Conservation (phyloP, 2,797 vertebrate species). For the Sebastes wilsoni region DNA sequence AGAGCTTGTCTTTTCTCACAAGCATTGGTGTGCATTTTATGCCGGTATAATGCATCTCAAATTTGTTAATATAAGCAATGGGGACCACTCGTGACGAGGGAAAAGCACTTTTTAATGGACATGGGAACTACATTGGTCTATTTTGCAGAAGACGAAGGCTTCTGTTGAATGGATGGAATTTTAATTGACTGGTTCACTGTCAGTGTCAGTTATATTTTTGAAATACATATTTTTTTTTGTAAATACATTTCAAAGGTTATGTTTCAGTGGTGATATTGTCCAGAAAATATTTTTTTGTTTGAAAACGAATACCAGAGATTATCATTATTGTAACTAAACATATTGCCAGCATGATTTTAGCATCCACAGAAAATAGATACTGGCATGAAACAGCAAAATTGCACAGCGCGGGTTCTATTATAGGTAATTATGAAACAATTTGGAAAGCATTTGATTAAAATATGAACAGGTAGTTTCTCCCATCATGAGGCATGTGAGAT, state of each 20-base stretch:
- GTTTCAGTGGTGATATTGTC: neutral
- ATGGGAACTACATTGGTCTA: conserved; percentile 2
- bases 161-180: neutral
- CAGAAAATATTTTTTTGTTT: neutral
- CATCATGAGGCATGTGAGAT: conserved; percentile 44
- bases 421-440: conserved; percentile 81
- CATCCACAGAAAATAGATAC: conserved; percentile 60
- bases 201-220: neutral
- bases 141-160: neutral
- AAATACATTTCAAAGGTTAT: conserved; percentile 10
- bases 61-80: conserved; percentile 71
- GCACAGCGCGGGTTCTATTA: conserved; percentile 76
- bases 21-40: conserved; percentile 80
- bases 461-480: conserved; percentile 69
- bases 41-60: conserved; percentile 68
- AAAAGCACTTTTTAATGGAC: conserved; percentile 62
- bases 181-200: neutral
- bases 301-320: conserved; percentile 38
- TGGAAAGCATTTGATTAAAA: conserved; percentile 75
- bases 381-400: conserved; percentile 72
- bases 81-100: conserved; percentile 46
- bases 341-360: conserved; percentile 64
- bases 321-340: conserved; percentile 58
- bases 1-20: conserved; percentile 69
- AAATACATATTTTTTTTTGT: neutral